These are phyloP conservation scores for Propithecus perrieri DNA, from an alignment of 2,797 vertebrate genomes.

Conservation along the genomic window DNA sequence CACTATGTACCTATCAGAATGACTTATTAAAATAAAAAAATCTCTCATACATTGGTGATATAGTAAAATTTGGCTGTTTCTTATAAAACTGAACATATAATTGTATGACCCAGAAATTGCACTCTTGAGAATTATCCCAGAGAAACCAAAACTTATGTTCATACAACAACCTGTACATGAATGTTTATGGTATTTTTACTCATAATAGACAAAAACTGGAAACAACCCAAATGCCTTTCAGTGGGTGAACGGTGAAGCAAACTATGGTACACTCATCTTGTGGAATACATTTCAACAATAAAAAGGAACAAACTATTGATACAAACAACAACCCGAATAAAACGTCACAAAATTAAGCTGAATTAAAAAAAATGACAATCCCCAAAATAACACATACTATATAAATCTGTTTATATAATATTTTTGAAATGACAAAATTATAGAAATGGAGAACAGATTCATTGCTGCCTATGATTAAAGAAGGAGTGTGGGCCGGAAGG, in stretches of 20 bases:
- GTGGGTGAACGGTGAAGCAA: background rate
- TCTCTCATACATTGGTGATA: background rate
- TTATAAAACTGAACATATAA: background rate
- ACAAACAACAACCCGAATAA: background rate
- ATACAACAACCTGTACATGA: background rate
- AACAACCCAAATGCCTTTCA: background rate
- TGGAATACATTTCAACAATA: background rate
- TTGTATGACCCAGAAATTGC: background rate
- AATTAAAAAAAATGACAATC: background rate
- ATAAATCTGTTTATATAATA: background rate
- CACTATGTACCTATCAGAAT: background rate
- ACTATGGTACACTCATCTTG: background rate
- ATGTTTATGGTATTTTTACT: background rate
- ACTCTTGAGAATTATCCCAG: background rate
- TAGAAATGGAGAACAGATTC: background rate
- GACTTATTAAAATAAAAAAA: background rate
- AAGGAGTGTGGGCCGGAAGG: background rate
- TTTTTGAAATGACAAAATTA: background rate
- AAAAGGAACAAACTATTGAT: background rate
- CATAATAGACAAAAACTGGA: background rate
- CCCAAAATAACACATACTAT: background rate
- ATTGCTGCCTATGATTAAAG: background rate
- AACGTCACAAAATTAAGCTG: background rate
- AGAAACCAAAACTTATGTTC: background rate
- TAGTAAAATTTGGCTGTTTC: background rate